Base-by-base conservation (phyloP, 2,888 invertebrate species). In the Mylabris sibirica region DNA sequence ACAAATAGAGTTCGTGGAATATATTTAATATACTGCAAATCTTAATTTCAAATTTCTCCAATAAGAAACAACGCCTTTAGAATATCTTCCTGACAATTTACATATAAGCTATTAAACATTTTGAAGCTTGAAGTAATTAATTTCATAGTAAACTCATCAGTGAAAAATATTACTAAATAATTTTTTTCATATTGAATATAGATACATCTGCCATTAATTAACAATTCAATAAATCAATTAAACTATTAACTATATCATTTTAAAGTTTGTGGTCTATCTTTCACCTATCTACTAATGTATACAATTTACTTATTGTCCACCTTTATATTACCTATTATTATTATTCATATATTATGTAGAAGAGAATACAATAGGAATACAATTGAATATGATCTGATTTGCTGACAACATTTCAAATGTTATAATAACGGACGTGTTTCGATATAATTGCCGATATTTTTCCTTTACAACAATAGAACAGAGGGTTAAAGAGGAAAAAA, bases 401-500 rank as follows among this genome's bases (percentile, higher is more conserved):
- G 74, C 74, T 76, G 77, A 77, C 76, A 78, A 78, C 77, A 77
- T 78, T 78, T 77, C 73, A 49, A 77, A 80, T 77, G 79, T 79
- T 80, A 79, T 79, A 78, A 80, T 80, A 81, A 81, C 80, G 80
- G 79, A 79, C 78, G 76, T 78, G 79, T 80, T 78, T 79, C 75
- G 77, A 80, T 80, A 81, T 81, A 79, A 80, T 80, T 79, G 79
- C 77, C 69, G 66, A 68, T 75, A 74, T 73, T 72, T 68, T 59
- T 63, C 69, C 20, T 57, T 64, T 34, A 62, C 53, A 64, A 59
- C 26, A 35, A 41, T 60, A 41, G 4, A 53, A 9, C 9, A 24
- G 22, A 60, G 71, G 71, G 71, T 49, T 41, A 9, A 17, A 59
- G 60, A 66, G 6, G 4, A 53, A 22, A 24, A 24, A 53, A 22